A percentile compares a stretch with the other conserved stretches of the same genome.
Conservation (phyloP, 2,797 vertebrate genomes). For the Lagocephalus sceleratus region DNA sequence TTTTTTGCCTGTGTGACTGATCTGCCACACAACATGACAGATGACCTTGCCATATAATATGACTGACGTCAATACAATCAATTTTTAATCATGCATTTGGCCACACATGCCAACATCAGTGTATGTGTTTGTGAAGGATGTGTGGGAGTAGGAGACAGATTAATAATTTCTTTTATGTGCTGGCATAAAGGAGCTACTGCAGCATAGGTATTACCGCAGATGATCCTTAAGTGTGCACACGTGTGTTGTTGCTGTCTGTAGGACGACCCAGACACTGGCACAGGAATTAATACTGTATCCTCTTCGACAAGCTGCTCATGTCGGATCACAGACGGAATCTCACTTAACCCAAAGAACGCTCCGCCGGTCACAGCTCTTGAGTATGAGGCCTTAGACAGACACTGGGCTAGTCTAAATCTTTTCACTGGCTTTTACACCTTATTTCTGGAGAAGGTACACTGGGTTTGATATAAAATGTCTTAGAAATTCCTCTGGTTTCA, state of each 20-base stretch:
- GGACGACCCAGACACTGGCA: not conserved
- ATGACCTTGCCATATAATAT: constrained; percentile 7
- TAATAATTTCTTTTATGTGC: no score
- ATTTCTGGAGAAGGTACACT: no score
- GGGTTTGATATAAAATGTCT: no score
- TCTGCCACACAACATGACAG: constrained; percentile 7
- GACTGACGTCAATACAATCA: constrained; percentile 10
- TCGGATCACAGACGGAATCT: not conserved
- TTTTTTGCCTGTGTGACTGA: not conserved
- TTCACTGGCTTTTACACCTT: not conserved
- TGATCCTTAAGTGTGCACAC: not conserved
- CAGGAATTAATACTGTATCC: not conserved
- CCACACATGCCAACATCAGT: not conserved
- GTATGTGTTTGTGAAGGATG: constrained; percentile 3
- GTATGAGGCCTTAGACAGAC: not conserved
- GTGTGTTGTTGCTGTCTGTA: not conserved
- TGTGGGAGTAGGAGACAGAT: not conserved
- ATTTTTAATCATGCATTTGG: constrained; percentile 19
- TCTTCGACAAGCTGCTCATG: not conserved
- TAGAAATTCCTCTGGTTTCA: no score
- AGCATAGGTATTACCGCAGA: no score
- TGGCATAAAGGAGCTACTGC: no score
- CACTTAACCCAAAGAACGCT: constrained; percentile 1
- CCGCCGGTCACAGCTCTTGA: constrained; percentile 1
- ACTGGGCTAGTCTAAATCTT: not conserved